Conservation (phyloP, 2,888 invertebrate species). For the Trachelus iudaicus region DNA sequence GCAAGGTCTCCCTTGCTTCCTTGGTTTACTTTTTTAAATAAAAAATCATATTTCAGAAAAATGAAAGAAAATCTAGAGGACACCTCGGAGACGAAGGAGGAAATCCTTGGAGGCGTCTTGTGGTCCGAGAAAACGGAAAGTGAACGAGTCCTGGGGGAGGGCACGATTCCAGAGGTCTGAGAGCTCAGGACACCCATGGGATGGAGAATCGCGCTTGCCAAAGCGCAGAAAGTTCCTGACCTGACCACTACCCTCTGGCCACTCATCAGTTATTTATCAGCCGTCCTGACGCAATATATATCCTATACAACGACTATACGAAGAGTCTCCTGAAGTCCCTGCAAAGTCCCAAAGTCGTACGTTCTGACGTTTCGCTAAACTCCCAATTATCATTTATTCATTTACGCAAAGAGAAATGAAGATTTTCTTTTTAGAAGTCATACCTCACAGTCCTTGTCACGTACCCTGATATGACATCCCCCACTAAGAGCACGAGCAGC, state of each 20-base stretch:
- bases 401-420: neutral
- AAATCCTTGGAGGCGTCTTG: neutral
- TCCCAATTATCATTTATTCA: neutral
- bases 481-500: neutral
- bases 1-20: slow-evolving; percentile 25
- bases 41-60: neutral
- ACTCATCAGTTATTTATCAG: slow-evolving; percentile 51
- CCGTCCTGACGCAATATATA: slow-evolving; percentile 30
- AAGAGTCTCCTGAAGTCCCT: neutral
- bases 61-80: neutral
- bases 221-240: slow-evolving; percentile 25
- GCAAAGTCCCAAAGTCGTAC: neutral
- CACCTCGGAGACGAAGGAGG: neutral
- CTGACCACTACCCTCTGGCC: slow-evolving; percentile 34
- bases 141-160: neutral
- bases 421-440: neutral
- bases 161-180: neutral
- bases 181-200: neutral
- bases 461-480: neutral
- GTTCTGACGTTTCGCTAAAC: neutral
- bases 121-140: neutral
- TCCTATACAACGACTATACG: neutral
- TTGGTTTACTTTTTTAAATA: neutral
- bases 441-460: neutral
- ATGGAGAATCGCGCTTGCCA: neutral